Evolutionary conservation across 2,888 invertebrate species (phyloP), one percentile per base, ranked within the genome.

Genomic region (Cataglyphis albicans): DNA sequence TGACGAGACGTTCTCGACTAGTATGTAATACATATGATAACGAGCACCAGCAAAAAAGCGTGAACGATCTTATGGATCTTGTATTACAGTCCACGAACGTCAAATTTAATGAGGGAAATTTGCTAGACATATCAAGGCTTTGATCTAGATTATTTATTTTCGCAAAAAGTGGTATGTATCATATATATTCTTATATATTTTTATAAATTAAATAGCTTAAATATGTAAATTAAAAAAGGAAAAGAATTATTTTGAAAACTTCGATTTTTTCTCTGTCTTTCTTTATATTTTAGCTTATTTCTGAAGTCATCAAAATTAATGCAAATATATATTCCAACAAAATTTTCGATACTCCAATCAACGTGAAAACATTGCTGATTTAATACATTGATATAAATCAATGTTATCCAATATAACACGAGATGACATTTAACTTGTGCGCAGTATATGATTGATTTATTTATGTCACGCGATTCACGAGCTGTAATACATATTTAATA

Each of bases 21-120:
- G n/a, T 25, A 15, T n/a, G 59, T 72, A 72, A 72, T 44, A 44
- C 12, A 44, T 44, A 25, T 59, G 78, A 78, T 78, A 72, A 59
- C 57, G 78, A 78, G 57, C 5, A 25, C 1, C 10, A 12, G 32
- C 44, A 59, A 44, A 72, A 78, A 72, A 35, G 41, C 57, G n/a
- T 12, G 32, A 78, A 59, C 4, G 32, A 59, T 59, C 41, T 70
- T 32, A 21, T 2, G 29, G 15, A 41, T 70, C 41, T 78, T 21
- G 25, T 38, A 67, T 76, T 38, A 25, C 7, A 32, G 10, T 32
- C n/a, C 29, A 5, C 18, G 1, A 57, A 25, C 3, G 18, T 59
- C 32, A 21, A 32, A 32, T 78, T n/a, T 55, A 38, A 76, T 21
- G n/a, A 41, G 21, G 7, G 3, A 67, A 52, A 48, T 55, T 55